Evolutionary conservation across 1,140 invertebrate species (phyloP), one percentile per base, ranked within the genome.

Genomic region (Zaprionus camerounensis): DNA sequence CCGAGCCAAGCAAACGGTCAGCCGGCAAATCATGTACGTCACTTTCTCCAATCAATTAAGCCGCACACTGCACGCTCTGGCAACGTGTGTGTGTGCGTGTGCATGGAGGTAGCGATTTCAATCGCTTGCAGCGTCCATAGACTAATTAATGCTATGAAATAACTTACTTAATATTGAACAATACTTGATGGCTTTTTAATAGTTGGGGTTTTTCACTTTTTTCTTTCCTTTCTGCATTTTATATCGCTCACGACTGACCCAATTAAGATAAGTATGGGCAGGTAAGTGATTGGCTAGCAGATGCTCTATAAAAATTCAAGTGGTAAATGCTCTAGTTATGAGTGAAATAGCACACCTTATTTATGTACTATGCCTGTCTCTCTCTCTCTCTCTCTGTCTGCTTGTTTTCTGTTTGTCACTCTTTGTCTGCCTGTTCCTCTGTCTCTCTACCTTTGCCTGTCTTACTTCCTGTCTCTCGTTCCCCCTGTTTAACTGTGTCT

Each of bases 111-210:
- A 74, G 67, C 81, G 81, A 79, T 81, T 76, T 90, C 76, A 88
- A 88, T 90, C 81, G 80, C 83, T 80, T 77, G 74, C 66, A 77
- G 75, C 71, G 58, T 75, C 38, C 31, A 22, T 63, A 68, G 44
- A 64, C 73, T 84, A 84, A 78, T 81, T 88, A 88, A 78, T 76
- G 78, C 75, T 84, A 81, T 83, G 78, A 87, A 87, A 87, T 87
- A 87, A 87, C 85, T 84, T 84, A 88, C 85, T 84, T 84, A 84
- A 88, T 88, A 88, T 87, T 90, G 74, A 82, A 90, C 85, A 88
- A 88, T 90, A 84, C 69, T 69, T 88, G 83, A 88, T 90, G 84
- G 58, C 57, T 56, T 90, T 88, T 88, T 90, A 88, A 88, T 87
- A 76, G 75, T 71, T 56, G 46, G 71, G 71, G 76, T 78, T 79